Evolutionary conservation across 2,797 vertebrate genomes (phyloP).

Genomic region (Pseudopleuronectes americanus): DNA sequence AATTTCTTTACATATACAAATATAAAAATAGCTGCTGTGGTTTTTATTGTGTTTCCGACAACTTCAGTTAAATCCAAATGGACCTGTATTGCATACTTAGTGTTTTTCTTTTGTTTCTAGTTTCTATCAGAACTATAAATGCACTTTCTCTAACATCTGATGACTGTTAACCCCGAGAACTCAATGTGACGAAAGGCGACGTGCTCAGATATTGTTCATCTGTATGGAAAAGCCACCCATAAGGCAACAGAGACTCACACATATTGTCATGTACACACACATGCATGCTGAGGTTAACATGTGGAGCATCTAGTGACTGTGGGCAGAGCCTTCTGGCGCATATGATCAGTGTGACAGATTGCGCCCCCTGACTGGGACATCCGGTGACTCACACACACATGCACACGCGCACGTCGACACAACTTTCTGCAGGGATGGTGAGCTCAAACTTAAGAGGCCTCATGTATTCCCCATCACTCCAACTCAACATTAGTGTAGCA

Average conservation of each 20-base stretch:
- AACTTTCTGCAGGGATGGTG: conserved; percentile 6
- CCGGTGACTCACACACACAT: conserved; percentile 52
- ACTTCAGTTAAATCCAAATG: no score
- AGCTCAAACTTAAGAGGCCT: background rate
- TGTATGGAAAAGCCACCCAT: background rate
- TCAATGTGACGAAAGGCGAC: no score
- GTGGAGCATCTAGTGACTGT: conserved; percentile 49
- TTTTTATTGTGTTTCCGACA: no score
- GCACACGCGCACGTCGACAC: background rate
- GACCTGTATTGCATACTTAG: no score
- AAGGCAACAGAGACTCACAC: background rate
- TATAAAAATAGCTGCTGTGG: no score
- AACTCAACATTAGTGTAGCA: background rate
- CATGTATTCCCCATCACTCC: background rate
- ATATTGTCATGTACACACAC: background rate
- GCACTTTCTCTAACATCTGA: conserved; percentile 4
- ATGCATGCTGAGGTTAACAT: background rate
- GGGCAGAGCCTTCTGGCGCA: conserved; percentile 50
- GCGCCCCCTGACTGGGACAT: conserved; percentile 36
- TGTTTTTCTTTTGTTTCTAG: no score
- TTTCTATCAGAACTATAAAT: no score
- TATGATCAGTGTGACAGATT: conserved; percentile 63
- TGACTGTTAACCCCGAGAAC: background rate
- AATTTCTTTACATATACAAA: no score
- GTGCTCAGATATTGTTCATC: no score